These are phyloP conservation scores for Cyprinodon diabolis DNA, from an alignment of 2,797 vertebrate species.

Conservation along the genomic window DNA sequence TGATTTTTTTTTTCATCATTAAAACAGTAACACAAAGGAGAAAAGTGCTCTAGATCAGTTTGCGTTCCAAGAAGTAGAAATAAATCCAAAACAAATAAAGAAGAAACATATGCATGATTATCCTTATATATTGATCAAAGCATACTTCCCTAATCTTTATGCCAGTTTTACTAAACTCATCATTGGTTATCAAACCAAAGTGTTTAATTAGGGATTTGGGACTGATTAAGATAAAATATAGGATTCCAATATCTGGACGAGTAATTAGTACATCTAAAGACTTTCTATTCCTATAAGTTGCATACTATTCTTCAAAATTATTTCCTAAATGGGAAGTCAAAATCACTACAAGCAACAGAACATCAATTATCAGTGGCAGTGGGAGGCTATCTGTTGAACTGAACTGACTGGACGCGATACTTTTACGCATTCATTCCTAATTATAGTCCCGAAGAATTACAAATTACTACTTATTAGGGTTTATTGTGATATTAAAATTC, in stretches of 20 bases:
- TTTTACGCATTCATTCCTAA: neutral
- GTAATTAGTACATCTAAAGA: neutral
- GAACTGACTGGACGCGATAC: neutral
- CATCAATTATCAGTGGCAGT: neutral
- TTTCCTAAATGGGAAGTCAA: slow-evolving; percentile 27
- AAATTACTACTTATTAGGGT: neutral
- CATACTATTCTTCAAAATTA: neutral
- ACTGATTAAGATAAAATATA: neutral
- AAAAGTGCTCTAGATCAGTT: neutral
- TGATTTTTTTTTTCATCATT: neutral
- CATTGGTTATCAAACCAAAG: neutral
- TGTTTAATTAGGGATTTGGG: neutral
- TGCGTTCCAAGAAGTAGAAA: neutral
- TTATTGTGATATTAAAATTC: neutral
- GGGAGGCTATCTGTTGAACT: slow-evolving; percentile 25
- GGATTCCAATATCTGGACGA: neutral
- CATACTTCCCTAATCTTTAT: neutral
- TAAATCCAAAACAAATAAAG: neutral
- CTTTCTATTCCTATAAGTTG: too few relatives aligned
- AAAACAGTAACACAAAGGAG: neutral
- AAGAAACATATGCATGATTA: neutral
- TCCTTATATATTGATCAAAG: neutral
- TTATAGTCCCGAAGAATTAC: neutral
- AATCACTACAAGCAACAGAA: slow-evolving; percentile 14
- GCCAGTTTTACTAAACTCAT: neutral